Evolutionary conservation across 2,888 invertebrate genomes (phyloP), one percentile per base, ranked within the genome.

Genomic region (Tipula unca): DNA sequence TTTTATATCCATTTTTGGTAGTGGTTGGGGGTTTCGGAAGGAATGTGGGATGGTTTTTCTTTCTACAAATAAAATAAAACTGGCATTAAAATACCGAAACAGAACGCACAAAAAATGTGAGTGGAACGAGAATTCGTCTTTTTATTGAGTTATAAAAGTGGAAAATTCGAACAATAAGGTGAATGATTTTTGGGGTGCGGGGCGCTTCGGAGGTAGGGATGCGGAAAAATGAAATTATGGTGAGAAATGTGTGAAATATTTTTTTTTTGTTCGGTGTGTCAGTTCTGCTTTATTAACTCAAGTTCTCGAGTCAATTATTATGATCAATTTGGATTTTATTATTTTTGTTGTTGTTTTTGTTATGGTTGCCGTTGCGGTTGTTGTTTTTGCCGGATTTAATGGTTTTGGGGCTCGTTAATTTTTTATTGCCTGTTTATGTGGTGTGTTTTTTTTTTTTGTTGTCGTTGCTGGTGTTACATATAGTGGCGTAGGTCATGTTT

Each of bases 111-210:
- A 32, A 32, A 32, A 32, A 32, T 6, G 6, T 2, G 6, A 1
- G 20, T 69, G 69, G 69, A 69, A 69, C 8, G 69, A 25, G 69
- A 10, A 25, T 69, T 69, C 69, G 69, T 69, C 69, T 69, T 69
- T 69, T 69, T 69, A 69, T 69, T 69, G 69, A 69, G 69, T 69
- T 69, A 69, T 69, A 69, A 69, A 69, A 69, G 69, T 69, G 69
- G 69, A 69, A 69, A 69, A 69, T 69, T 69, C 69, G 69, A 69
- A 69, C 69, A 69, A 69, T 69, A 69, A 25, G 69, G 69, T 69
- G 69, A 25, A 13, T 69, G 69, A 69, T 69, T 69, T 69, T 17
- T 17, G 48, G n/a, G 25, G 25, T 13, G 69, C 25, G 25, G 25
- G 69, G 25, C 25, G 48, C 1, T 48, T 8, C 48, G 48, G 4